These are phyloP conservation scores for Darevskia mixta DNA, from an alignment of 2,797 vertebrate genomes.

Conservation along the genomic window DNA sequence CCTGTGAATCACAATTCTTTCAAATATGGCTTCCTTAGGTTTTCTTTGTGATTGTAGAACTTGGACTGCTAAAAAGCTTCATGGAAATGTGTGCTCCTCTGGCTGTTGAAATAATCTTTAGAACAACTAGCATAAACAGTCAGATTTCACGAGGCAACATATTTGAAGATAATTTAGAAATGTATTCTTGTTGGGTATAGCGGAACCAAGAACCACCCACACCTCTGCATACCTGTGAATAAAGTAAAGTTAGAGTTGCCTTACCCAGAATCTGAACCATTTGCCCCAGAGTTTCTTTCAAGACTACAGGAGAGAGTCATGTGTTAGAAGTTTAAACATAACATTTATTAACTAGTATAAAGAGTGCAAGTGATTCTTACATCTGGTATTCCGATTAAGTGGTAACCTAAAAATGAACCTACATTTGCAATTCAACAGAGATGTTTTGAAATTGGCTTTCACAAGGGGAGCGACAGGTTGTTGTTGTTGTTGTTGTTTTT, in stretches of 20 bases:
- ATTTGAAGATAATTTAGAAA: slow-evolving; percentile 15
- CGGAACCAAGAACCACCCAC: not conserved
- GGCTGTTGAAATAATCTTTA: not conserved
- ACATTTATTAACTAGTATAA: not conserved
- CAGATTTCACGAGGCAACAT: not conserved
- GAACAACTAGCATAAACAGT: rapidly evolving
- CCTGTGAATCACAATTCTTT: not conserved
- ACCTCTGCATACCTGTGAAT: not conserved
- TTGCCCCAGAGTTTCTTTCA: not conserved
- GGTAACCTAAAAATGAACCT: not conserved
- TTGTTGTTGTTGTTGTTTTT: not conserved
- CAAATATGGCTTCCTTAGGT: not conserved
- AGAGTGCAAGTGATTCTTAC: not conserved
- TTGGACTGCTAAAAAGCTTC: not conserved
- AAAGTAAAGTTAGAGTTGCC: not conserved
- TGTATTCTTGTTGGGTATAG: not conserved
- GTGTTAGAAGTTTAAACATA: not conserved
- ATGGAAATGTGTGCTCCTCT: not conserved
- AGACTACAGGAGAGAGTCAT: not conserved
- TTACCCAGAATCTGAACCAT: not conserved
- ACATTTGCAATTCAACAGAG: not conserved
- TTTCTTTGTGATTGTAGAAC: not conserved
- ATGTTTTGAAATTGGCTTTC: slow-evolving; percentile 6
- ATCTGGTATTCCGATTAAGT: not conserved
- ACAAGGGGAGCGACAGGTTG: slow-evolving; percentile 24